Percentiles rank a stretch among this genome's conserved stretches.
These are phyloP conservation scores for Zosterops hypoxanthus DNA, from an alignment of 2,113 vertebrate genomes.

Conservation along the genomic window DNA sequence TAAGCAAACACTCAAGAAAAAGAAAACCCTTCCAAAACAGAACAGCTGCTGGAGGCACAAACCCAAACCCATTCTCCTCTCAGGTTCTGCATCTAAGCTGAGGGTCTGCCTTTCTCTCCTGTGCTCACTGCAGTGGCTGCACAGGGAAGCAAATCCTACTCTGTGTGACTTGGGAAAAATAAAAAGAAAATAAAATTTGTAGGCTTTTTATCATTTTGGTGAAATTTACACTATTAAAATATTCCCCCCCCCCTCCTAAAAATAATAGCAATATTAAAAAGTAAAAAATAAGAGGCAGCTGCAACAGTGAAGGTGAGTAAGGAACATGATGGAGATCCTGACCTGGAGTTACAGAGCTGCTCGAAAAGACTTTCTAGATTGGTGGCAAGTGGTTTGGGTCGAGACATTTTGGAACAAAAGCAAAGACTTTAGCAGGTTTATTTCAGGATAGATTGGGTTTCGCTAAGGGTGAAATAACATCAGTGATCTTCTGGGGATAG, in stretches of 20 bases:
- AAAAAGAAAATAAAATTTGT: not conserved
- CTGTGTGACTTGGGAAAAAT: not conserved
- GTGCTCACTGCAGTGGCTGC: not conserved
- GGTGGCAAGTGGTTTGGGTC: not conserved
- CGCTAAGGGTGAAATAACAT: not conserved
- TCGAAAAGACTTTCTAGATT: not conserved
- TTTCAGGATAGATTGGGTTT: not conserved
- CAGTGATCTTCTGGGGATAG: not conserved
- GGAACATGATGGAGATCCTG: not conserved
- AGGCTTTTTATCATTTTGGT: not conserved
- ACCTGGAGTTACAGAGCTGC: not conserved
- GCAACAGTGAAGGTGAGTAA: not conserved
- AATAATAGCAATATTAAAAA: not conserved
- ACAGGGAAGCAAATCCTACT: not conserved
- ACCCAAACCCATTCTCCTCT: not conserved
- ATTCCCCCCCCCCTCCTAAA: fast-evolving
- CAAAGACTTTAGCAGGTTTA: not conserved
- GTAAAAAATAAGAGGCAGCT: not conserved
- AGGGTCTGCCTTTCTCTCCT: not conserved
- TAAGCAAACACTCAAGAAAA: not conserved
- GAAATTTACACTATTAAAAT: not conserved
- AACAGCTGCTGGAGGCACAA: not conserved
- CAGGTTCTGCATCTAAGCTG: not conserved
- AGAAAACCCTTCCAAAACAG: not conserved
- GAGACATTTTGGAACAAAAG: not conserved